Evolutionary conservation across 37 sponge, comb jelly and placozoan species (phyloP).

Genomic region (Diacarnus erythraeanus): DNA sequence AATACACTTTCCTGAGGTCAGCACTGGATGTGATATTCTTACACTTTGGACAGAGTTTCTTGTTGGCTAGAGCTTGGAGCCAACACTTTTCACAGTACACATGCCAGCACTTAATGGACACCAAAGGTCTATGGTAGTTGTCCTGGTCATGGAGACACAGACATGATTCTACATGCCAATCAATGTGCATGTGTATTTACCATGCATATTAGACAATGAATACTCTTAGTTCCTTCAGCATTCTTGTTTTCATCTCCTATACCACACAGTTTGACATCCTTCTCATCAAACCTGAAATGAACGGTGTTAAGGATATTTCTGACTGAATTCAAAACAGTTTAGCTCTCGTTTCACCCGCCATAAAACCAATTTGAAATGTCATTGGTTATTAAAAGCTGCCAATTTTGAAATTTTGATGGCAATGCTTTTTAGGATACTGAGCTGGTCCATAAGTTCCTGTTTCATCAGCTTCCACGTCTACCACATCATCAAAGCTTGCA

Average conservation of each 20-base stretch:
- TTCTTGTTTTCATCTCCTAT: not conserved
- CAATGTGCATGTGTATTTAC: not conserved
- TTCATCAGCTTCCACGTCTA: constrained; percentile 39
- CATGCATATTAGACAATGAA: constrained; percentile 39
- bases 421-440: too few relatives aligned
- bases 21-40: constrained; percentile 46
- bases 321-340: too few relatives aligned
- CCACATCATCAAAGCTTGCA: not conserved
- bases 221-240: not conserved
- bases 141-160: constrained; percentile 26
- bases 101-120: constrained; percentile 77
- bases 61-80: constrained; percentile 51
- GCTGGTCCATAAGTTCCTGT: constrained; percentile 19
- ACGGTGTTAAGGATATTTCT: too few relatives aligned
- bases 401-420: too few relatives aligned
- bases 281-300: not conserved
- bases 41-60: constrained; percentile 75
- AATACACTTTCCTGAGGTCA: constrained; percentile 54
- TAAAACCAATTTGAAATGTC: too few relatives aligned
- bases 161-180: not conserved
- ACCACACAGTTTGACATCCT: not conserved
- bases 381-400: too few relatives aligned
- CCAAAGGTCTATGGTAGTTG: constrained; percentile 35
- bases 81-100: constrained; percentile 78
- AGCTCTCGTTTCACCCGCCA: too few relatives aligned